Conservation (phyloP, 2,797 vertebrate genomes). For the Cuculus canorus region DNA sequence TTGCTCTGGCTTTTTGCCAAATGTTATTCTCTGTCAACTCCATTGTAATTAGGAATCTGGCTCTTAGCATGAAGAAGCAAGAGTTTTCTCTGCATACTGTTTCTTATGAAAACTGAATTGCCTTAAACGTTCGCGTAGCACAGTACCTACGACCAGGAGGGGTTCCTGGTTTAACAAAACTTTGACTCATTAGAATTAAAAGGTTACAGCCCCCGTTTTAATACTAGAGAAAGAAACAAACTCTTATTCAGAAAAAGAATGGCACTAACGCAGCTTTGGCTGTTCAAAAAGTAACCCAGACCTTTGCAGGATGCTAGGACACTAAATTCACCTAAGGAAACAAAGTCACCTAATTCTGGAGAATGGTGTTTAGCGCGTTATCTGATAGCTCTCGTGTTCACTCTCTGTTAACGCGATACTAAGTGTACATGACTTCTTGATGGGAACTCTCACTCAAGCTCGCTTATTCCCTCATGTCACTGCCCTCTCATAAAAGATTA, state of each 20-base stretch:
- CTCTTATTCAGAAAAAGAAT: background rate
- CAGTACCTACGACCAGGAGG: background rate
- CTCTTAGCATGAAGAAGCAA: background rate
- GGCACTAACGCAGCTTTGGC: background rate
- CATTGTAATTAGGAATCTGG: background rate
- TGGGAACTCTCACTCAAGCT: background rate
- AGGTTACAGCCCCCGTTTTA: background rate
- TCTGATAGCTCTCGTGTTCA: background rate
- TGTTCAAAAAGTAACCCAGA: background rate
- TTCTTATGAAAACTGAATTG: background rate
- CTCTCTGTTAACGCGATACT: background rate
- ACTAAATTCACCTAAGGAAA: constrained; percentile 16
- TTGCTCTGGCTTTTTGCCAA: constrained; percentile 14
- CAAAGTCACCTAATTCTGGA: constrained; percentile 30
- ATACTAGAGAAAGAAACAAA: background rate
- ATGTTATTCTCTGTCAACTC: background rate
- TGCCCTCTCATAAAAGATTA: constrained; percentile 19
- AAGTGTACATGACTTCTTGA: background rate
- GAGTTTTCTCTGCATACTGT: background rate
- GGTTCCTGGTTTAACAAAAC: background rate
- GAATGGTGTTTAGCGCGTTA: background rate
- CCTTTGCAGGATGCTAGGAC: background rate
- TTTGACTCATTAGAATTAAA: background rate
- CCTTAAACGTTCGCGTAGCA: background rate
- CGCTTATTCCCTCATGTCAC: background rate